Percentiles rank a stretch among this genome's conserved stretches.
Conservation (phyloP, 1,140 invertebrate genomes). For the Diorhabda elongata region DNA sequence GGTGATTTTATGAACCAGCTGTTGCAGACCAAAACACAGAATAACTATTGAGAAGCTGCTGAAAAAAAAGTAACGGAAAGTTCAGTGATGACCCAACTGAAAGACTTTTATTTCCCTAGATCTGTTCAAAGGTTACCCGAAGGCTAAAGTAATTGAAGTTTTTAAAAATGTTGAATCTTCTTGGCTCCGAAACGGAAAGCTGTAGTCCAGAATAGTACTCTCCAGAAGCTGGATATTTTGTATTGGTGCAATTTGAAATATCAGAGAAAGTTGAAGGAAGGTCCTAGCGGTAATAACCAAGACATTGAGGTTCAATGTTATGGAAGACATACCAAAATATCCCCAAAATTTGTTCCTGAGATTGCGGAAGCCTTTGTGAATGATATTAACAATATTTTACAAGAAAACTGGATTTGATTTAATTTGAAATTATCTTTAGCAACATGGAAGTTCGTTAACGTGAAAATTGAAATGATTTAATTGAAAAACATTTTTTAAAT, state of each 20-base stretch:
- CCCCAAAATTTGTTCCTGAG: not conserved
- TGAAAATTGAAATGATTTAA: too few species aligned
- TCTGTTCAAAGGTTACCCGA: not conserved
- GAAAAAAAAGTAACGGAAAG: not conserved
- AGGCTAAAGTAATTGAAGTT: not conserved
- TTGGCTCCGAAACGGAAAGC: not conserved
- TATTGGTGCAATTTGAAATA: constrained; percentile 8
- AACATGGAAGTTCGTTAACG: not conserved
- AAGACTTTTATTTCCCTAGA: constrained; percentile 1
- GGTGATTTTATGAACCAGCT: constrained; percentile 4
- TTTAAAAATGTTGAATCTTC: not conserved
- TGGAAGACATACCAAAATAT: constrained; percentile 5
- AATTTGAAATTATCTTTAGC: not conserved
- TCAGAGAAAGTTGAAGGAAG: not conserved
- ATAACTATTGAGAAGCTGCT: not conserved
- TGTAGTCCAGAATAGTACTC: constrained; percentile 1
- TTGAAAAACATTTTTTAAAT: too few species aligned
- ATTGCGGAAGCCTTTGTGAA: too few species aligned
- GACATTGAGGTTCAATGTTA: constrained; percentile 5
- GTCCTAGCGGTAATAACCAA: not conserved
- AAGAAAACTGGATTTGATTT: constrained; percentile 2
- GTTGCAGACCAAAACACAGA: too few species aligned
- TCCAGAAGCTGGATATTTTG: constrained; percentile 8
- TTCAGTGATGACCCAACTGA: not conserved
- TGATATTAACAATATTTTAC: not conserved